Percentiles rank a stretch among this genome's conserved stretches.
Conservation (phyloP, 2,797 vertebrate species). For the Ciconia nigra region DNA sequence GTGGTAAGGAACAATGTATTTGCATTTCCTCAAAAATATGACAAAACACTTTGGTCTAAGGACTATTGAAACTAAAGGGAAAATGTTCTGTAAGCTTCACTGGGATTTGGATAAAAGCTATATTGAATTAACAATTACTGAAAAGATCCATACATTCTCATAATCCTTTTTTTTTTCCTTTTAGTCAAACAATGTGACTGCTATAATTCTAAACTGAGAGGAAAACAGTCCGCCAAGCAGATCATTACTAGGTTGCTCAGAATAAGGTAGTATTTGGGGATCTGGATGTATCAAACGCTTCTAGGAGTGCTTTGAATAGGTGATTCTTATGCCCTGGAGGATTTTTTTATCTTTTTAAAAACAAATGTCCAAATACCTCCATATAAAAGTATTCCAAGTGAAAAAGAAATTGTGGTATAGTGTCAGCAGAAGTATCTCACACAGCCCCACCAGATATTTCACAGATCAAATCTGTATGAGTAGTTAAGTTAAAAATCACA, state of each 20-base stretch:
- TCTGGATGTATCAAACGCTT: not conserved
- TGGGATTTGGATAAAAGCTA: not conserved
- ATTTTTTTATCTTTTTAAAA: not conserved
- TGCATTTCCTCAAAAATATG: not conserved
- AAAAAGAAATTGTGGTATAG: not conserved
- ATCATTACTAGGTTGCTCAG: not conserved
- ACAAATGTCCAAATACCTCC: not conserved
- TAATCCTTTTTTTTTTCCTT: not conserved
- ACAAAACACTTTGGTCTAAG: not conserved
- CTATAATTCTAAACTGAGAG: not conserved
- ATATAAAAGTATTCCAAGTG: not conserved
- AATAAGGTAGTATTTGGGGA: not conserved
- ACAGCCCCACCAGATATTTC: not conserved
- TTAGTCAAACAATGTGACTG: not conserved
- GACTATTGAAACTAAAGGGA: not conserved
- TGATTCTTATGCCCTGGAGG: not conserved
- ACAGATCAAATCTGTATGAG: not conserved
- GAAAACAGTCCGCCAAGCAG: not conserved
- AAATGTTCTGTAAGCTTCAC: not conserved
- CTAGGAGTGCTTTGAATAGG: not conserved
- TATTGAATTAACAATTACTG: not conserved
- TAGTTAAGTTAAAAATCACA: conserved; percentile 39
- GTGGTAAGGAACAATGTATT: not conserved
- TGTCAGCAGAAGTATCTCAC: not conserved
- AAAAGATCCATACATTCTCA: not conserved